Evolutionary conservation across 2,113 vertebrate genomes (phyloP), one percentile per base, ranked within the genome.

Genomic region (Catharus minimus): DNA sequence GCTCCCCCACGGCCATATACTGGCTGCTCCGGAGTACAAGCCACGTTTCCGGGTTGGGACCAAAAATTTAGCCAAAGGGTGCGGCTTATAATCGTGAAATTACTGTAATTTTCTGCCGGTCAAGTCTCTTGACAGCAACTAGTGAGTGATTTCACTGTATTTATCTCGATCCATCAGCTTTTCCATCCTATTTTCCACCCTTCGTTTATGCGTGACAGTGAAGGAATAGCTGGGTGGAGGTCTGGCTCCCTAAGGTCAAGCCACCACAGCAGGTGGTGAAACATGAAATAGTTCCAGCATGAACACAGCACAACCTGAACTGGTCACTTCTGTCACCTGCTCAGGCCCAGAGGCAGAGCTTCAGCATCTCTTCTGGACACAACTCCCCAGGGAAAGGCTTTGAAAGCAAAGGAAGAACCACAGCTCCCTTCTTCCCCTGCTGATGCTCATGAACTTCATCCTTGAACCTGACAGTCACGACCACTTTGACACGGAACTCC

Each of bases 71-170:
- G 38, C 11, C 38, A 38, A 38, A 38, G 38, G 38, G 38, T 38
- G 38, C 10, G 33, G 33, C 33, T 36, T 36, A 36, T 36, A 36
- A 36, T 36, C 33, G 38, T 38, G 38, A 38, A 38, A 38, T 38
- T 38, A 38, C 38, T 38, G 13, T 57, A 0, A 27, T 46, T 53
- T 86, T 53, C 23, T 5, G 1, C 10, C n/a, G 0, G 0, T 19
- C 2, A 27, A 19, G 5, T 46, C 15, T 28, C 1, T 6, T n/a
- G 23, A 46, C 5, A 44, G 11, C 16, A 61, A n/a, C 1, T 19
- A 8, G 27, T 23, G 18, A 23, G 7, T 39, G 7, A 39, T 53
- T 21, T 77, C 73, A 4, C 5, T 39, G 23, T 2, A n/a, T n/a
- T 60, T 53, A 53, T 20, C 10, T 46, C 0, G 0, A 28, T 15